These are phyloP conservation scores for Sebastes itinus DNA, from an alignment of 2,797 vertebrate species.

Conservation along the genomic window DNA sequence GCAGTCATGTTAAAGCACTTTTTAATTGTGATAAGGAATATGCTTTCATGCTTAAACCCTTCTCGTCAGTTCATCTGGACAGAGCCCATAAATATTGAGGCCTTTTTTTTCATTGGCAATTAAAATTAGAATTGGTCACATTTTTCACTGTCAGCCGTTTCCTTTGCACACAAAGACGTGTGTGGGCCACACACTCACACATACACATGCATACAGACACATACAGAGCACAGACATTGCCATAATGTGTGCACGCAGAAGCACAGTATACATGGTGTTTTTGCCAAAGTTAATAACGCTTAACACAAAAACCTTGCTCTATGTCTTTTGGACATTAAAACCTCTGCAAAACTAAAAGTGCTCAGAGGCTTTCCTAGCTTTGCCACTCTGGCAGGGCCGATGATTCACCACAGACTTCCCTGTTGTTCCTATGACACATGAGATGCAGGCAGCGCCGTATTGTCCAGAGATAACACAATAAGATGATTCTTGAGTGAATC, in stretches of 20 bases:
- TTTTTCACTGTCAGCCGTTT: constrained; percentile 81
- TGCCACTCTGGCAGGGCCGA: constrained; percentile 20
- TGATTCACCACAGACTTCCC: constrained; percentile 62
- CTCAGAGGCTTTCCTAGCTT: constrained; percentile 27
- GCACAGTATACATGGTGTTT: constrained; percentile 8
- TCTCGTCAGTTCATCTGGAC: constrained; percentile 67
- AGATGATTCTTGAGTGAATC: constrained; percentile 57
- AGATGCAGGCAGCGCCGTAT: constrained; percentile 39
- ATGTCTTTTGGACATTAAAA: constrained; percentile 17
- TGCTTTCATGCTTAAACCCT: constrained; percentile 72
- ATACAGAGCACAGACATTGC: constrained; percentile 1
- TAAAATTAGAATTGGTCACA: constrained; percentile 80
- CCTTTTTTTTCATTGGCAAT: constrained; percentile 70
- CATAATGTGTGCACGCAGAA: neutral
- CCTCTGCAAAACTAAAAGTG: constrained; percentile 19
- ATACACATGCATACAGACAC: constrained; percentile 3
- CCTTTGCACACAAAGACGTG: constrained; percentile 62
- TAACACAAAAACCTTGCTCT: constrained; percentile 6
- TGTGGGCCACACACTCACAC: constrained; percentile 36
- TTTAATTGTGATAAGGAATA: constrained; percentile 80
- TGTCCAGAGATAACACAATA: constrained; percentile 61
- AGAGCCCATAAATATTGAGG: constrained; percentile 73
- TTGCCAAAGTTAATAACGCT: constrained; percentile 8
- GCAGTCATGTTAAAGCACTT: constrained; percentile 73
- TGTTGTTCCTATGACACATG: constrained; percentile 59